Percentiles rank a stretch among this genome's conserved stretches.
Conservation (phyloP, 2,113 vertebrate genomes). For the Peucedramus taeniatus region DNA sequence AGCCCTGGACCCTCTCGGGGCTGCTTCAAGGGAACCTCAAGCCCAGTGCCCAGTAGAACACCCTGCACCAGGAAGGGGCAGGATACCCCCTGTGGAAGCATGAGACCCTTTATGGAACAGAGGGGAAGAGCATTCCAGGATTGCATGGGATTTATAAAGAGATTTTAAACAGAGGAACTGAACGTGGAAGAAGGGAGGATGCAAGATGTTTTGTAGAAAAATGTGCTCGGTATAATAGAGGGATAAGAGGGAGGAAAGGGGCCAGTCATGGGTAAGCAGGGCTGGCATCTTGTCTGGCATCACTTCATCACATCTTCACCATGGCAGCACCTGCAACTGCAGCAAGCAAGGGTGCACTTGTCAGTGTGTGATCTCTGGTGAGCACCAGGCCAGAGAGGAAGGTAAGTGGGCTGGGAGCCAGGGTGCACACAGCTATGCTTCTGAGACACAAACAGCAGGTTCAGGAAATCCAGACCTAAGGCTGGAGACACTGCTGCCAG, state of each 20-base stretch:
- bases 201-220: neutral
- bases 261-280: fast-evolving
- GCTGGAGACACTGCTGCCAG: neutral
- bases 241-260: neutral
- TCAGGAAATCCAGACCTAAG: neutral
- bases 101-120: fast-evolving
- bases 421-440: neutral
- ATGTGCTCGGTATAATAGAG: neutral
- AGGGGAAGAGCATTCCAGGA: neutral
- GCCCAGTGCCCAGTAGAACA: neutral
- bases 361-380: neutral
- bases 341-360: fast-evolving
- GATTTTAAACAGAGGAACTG: neutral
- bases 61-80: neutral
- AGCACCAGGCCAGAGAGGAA: neutral
- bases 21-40: neutral
- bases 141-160: neutral
- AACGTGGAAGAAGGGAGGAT: neutral
- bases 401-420: neutral
- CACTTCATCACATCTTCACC: neutral
- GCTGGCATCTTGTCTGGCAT: neutral
- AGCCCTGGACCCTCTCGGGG: neutral
- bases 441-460: neutral
- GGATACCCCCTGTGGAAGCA: neutral
- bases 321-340: neutral